Evolutionary conservation across 2,888 invertebrate genomes (phyloP).

Genomic region (Stenolophus ochropezus): DNA sequence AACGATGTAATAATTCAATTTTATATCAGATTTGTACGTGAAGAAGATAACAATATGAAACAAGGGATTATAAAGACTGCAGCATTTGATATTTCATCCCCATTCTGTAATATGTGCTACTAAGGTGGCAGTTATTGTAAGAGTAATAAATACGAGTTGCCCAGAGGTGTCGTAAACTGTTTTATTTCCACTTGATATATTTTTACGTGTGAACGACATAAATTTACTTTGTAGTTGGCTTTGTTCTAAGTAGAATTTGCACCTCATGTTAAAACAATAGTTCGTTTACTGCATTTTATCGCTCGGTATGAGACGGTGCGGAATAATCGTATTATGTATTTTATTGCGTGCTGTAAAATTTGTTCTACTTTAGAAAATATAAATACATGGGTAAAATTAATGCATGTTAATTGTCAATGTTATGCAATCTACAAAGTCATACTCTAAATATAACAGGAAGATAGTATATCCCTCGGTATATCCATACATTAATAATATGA

Average conservation of each 20-base stretch:
- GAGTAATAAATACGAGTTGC: neutral
- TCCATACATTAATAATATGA: too few species aligned
- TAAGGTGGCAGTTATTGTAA: neutral
- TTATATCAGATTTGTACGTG: neutral
- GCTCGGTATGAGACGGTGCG: neutral
- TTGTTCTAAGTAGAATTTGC: neutral
- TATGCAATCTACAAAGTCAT: too few species aligned
- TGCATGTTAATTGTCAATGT: too few species aligned
- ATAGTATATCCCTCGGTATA: too few species aligned
- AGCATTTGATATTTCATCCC: neutral
- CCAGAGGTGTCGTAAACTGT: neutral
- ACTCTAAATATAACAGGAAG: too few species aligned
- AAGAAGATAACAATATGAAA: neutral
- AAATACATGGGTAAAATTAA: too few species aligned
- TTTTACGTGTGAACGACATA: neutral
- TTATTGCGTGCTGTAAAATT: neutral
- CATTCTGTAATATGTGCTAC: neutral
- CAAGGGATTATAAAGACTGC: neutral
- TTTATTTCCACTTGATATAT: neutral
- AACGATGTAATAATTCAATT: slow-evolving; percentile 4
- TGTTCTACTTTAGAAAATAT: neutral
- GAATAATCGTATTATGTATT: neutral
- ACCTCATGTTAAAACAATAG: neutral
- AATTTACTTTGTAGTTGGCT: neutral
- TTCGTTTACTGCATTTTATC: neutral